A percentile compares a stretch with the other conserved stretches of the same genome.
Evolutionary conservation across 35 echinoderm and acorn worm genomes (phyloP).

Genomic region (Hemicentrotus pulcherrimus): DNA sequence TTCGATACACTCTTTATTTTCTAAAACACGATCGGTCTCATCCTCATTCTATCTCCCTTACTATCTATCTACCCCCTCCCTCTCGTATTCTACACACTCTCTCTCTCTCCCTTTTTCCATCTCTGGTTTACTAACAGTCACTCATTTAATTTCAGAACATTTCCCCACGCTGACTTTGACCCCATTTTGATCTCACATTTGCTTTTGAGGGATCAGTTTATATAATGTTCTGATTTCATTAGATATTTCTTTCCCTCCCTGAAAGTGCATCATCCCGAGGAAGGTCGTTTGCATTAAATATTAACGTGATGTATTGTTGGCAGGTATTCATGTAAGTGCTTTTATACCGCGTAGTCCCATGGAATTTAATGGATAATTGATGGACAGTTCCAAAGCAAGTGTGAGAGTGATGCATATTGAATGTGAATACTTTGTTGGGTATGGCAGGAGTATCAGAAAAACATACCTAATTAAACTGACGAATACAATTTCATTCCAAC

Average conservation of each 20-base stretch:
- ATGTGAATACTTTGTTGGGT: not conserved
- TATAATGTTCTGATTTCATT: not conserved
- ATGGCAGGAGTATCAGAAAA: too few species aligned
- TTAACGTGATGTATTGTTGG: not conserved
- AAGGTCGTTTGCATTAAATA: not conserved
- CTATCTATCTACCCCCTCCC: too few species aligned
- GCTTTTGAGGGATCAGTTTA: not conserved
- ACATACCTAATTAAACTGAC: too few species aligned
- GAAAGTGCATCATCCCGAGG: not conserved
- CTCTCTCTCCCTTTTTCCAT: too few species aligned
- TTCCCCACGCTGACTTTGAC: too few species aligned
- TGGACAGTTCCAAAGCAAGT: not conserved
- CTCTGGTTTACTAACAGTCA: too few species aligned
- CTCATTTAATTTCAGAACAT: too few species aligned
- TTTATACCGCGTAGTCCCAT: not conserved
- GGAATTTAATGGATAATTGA: not conserved
- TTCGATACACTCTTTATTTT: too few species aligned
- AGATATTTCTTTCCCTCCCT: not conserved
- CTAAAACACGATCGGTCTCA: too few species aligned
- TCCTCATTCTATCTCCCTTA: too few species aligned
- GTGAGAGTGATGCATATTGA: not conserved
- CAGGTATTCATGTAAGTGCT: not conserved
- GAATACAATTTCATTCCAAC: too few species aligned
- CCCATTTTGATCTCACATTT: not conserved
- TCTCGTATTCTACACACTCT: too few species aligned